Conservation (phyloP, 2,113 vertebrate genomes). For the Rhea americana region DNA sequence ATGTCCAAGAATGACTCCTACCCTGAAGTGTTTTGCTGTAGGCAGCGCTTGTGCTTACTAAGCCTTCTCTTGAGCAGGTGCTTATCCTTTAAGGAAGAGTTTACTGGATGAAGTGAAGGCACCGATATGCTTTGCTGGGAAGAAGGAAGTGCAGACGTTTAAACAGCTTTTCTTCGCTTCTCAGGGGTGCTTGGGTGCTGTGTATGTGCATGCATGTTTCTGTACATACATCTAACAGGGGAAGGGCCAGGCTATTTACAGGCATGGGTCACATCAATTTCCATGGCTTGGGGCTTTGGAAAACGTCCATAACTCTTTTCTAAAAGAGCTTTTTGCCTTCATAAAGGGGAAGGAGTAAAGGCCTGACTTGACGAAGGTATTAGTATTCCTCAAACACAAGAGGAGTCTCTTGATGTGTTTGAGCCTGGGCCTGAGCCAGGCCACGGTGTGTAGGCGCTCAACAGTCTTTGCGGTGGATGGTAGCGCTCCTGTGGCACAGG, state of each 20-base stretch:
- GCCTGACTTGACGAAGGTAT: not conserved
- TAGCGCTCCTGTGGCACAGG: not conserved
- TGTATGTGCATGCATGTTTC: not conserved
- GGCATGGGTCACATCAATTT: not conserved
- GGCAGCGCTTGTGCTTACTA: conserved; percentile 36
- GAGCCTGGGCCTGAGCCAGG: not conserved
- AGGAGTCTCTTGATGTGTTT: not conserved
- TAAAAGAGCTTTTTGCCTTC: not conserved
- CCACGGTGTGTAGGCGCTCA: not conserved
- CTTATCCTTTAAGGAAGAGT: conserved; percentile 31
- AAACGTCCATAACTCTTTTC: not conserved
- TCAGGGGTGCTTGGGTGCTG: not conserved
- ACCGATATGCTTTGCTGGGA: not conserved
- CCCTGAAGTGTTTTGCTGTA: conserved; percentile 31
- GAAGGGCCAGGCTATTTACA: not conserved
- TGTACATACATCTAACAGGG: not conserved
- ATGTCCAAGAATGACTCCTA: conserved; percentile 38
- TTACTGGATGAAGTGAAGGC: not conserved
- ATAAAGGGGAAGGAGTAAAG: not conserved
- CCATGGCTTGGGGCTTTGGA: not conserved
- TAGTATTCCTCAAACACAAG: not conserved
- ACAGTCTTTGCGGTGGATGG: too few species aligned
- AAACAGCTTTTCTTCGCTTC: not conserved
- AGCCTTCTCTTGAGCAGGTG: conserved; percentile 36
- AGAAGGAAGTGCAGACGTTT: not conserved